Evolutionary conservation across 2,888 invertebrate genomes (phyloP), one percentile per base, ranked within the genome.

Genomic region (Mesoligia furuncula): DNA sequence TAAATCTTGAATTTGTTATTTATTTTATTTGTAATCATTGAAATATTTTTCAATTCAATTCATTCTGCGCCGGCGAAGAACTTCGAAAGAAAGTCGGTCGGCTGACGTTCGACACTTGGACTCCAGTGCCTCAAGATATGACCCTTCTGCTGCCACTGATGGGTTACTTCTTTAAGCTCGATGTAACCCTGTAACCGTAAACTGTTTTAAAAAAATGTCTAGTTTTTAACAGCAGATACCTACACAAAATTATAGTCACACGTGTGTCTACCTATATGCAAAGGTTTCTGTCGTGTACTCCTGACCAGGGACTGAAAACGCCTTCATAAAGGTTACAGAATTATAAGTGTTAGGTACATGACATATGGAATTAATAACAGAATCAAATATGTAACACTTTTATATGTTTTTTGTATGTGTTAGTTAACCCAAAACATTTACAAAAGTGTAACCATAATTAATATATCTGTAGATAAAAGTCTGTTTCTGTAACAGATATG

Each of bases 41-140:
- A 20, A 45, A n/a, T 17, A 9, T 71, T 31, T 62, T n/a, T n/a
- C 24, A 66, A 57, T 61, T 42, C 1, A 31, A 31, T 57, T 84
- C 54, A 83, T 61, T 79, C 79, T 51, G 54, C 59, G 51, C 98
- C 98, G 65, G 97, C 94, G 78, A 98, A 95, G 95, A 99, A 99
- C 95, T 99, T 99, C 0, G 98, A 98, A 39, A 99, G 94, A 92
- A 99, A 99, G 95, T 98, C 98, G 83, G 97, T 97, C 15, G 99
- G 99, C 92, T 98, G 98, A 0, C 98, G 98, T 83, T 98, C 98
- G 17, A 96, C 93, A 0, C 98, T 98, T 69, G 99, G 99, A 90
- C 98, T 97, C 97, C 99, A 99, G 91, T 98, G 98, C 65, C 97
- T 95, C 98, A 99, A 98, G 3, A 99, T 91, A 91, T 98, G 98